Percentiles rank a stretch among this genome's conserved stretches.
Evolutionary conservation across 2,888 invertebrate species (phyloP).

Genomic region (Onchidella celtica): DNA sequence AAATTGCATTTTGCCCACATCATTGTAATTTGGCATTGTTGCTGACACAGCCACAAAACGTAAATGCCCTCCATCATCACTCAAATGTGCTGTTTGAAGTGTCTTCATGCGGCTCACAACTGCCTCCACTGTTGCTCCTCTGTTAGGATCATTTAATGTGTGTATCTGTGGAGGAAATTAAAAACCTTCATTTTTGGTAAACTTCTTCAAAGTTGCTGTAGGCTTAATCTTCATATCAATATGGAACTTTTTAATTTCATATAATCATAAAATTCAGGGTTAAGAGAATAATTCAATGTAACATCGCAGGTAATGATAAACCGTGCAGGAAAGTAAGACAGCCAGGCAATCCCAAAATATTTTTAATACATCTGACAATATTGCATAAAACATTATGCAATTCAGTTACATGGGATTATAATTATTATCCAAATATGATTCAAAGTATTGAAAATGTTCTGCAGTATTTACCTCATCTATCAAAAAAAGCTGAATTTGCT

Average conservation of each 20-base stretch:
- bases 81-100: conserved; percentile 50
- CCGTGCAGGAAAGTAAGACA: too few relatives aligned
- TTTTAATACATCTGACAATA: background rate
- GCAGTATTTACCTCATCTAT: conserved; percentile 85
- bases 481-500: conserved; percentile 81
- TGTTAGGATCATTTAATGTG: conserved; percentile 86
- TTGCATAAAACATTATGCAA: background rate
- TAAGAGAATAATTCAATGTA: too few relatives aligned
- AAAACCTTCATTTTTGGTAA: background rate
- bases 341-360: too few relatives aligned
- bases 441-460: too few relatives aligned
- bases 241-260: background rate
- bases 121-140: conserved; percentile 90
- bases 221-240: background rate
- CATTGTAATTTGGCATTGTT: conserved; percentile 89
- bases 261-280: background rate
- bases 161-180: conserved; percentile 81
- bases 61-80: conserved; percentile 50
- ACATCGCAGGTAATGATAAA: too few relatives aligned
- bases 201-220: background rate
- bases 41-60: conserved; percentile 90
- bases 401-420: too few relatives aligned
- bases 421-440: too few relatives aligned
- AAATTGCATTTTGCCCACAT: too few relatives aligned
- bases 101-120: conserved; percentile 91